Base-by-base conservation (phyloP, 2,113 vertebrate species). In the Boulengeromyrus knoepffleri region DNA sequence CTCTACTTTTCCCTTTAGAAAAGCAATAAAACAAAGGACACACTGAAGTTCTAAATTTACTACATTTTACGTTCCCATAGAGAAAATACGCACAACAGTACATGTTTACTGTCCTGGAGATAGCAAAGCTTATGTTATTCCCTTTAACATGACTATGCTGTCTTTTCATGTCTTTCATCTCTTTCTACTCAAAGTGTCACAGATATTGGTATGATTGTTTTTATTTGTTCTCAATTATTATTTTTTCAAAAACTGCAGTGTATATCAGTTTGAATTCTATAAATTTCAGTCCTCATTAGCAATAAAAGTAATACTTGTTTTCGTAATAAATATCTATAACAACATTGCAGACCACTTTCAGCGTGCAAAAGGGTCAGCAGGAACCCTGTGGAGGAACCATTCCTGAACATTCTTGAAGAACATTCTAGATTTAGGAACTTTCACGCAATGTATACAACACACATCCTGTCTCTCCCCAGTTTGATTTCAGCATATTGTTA, bases 351-450 rank as follows among this genome's bases (percentile, higher is more conserved):
- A 88, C 10, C 8, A 39, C 56, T 91, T 21, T 42, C 45, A 77
- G 87, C 89, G 90, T 84, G 92, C 87, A 56, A 83, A 74, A 70
- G 70, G 88, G 80, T 93, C 89, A 90, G 52, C 10, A 77, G 7
- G 46, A 19, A 53, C n/a, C 88, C 66, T 50, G 88, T 56, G 90
- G 53, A 17, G 70, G 84, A 31, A 89, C 13, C 10, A 39, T 17
- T 74, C 27, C 4, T 39, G 31, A 74, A 74, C 70, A 31, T 74
- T 74, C 31, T 39, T 74, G 70, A 36, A 12, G 31, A 39, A 74
- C 31, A 36, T 13, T 74, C 31, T 74, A 74, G 27, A 74, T 74
- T 31, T 74, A 39, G 31, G 70, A 31, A 74, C 31, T 74, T 74
- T 36, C 70, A 74, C 31, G 0, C 66, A 74, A 13, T 31, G 66